Conservation (phyloP, 92 coral and sea anemone genomes). For the Porites rus region DNA sequence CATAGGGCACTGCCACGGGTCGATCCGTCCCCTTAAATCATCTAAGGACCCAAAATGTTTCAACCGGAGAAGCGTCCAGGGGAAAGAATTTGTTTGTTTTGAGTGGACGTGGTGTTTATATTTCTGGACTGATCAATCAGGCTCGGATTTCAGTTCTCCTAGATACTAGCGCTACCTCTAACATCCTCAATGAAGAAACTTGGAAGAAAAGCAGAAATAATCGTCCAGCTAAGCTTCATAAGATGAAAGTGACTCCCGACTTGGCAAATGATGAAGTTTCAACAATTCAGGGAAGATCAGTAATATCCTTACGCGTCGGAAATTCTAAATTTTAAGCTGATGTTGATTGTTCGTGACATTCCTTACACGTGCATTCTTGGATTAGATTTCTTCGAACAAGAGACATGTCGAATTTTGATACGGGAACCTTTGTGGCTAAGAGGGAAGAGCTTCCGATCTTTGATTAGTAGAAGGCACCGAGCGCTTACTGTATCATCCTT, state of each 20-base stretch:
- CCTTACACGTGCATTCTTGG: slow-evolving; percentile 46
- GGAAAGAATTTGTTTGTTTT: slow-evolving; percentile 18
- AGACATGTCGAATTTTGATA: slow-evolving; percentile 50
- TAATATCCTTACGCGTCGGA: slow-evolving; percentile 42
- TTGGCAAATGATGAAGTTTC: slow-evolving; percentile 30
- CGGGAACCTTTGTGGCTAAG: slow-evolving; percentile 35
- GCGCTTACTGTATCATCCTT: slow-evolving; percentile 49
- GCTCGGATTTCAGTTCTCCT: slow-evolving; percentile 43
- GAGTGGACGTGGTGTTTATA: slow-evolving; percentile 43
- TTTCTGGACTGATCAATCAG: slow-evolving; percentile 47
- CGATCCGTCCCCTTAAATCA: slow-evolving; percentile 44
- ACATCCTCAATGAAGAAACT: slow-evolving; percentile 39
- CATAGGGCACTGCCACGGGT: slow-evolving; percentile 58
- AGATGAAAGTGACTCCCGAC: slow-evolving; percentile 30
- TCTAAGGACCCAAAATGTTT: neutral
- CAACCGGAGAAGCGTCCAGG: neutral
- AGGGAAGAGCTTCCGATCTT: slow-evolving; percentile 50
- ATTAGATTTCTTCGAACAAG: slow-evolving; percentile 36
- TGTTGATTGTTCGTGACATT: slow-evolving; percentile 45
- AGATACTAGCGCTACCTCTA: slow-evolving; percentile 53
- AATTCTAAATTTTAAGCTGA: slow-evolving; percentile 22
- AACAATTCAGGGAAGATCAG: slow-evolving; percentile 21
- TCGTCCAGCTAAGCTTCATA: slow-evolving; percentile 41
- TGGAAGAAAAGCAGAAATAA: slow-evolving; percentile 56
- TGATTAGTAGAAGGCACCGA: slow-evolving; percentile 33